Evolutionary conservation across 2,888 invertebrate species (phyloP).

Genomic region (Scaptodrosophila latifasciaeformis): DNA sequence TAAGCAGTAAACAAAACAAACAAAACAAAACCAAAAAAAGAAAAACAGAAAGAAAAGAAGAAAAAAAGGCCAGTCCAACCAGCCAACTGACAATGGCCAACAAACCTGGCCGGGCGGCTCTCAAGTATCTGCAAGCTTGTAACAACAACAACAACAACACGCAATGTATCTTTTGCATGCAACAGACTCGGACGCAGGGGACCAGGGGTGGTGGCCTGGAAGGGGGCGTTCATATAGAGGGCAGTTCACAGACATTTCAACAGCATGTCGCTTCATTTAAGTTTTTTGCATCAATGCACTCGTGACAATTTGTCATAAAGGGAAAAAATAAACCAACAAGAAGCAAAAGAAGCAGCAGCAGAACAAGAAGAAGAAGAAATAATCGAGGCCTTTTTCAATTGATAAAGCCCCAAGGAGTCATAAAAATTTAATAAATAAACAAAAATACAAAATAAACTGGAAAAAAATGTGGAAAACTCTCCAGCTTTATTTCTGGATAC

Average conservation of each 20-base stretch:
- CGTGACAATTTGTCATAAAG: conserved; percentile 68
- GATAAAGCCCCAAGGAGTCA: no score
- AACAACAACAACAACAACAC: conserved; percentile 36
- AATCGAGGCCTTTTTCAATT: no score
- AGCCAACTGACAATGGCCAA: conserved; percentile 2
- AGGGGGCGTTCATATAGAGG: conserved; percentile 33
- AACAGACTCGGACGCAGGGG: conserved; percentile 17
- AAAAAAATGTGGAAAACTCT: no score
- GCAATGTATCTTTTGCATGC: conserved; percentile 28
- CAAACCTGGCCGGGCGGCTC: conserved; percentile 10
- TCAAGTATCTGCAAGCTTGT: conserved; percentile 60
- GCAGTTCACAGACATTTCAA: conserved; percentile 62
- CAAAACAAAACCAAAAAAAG: background rate
- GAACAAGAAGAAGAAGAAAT: conserved; percentile 10
- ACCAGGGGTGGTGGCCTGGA: background rate
- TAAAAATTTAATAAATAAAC: no score
- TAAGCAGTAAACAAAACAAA: background rate
- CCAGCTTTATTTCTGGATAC: no score
- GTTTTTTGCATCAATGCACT: conserved; percentile 69
- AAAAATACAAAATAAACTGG: no score
- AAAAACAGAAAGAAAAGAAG: background rate
- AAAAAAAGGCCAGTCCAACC: background rate
- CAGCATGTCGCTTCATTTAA: conserved; percentile 69
- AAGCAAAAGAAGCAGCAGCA: conserved; percentile 13
- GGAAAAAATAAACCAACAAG: conserved; percentile 8